Percentiles rank a stretch among this genome's conserved stretches.
These are phyloP conservation scores for Lamellibrachia luymesi DNA, from an alignment of 1,140 invertebrate species.

Conservation along the genomic window DNA sequence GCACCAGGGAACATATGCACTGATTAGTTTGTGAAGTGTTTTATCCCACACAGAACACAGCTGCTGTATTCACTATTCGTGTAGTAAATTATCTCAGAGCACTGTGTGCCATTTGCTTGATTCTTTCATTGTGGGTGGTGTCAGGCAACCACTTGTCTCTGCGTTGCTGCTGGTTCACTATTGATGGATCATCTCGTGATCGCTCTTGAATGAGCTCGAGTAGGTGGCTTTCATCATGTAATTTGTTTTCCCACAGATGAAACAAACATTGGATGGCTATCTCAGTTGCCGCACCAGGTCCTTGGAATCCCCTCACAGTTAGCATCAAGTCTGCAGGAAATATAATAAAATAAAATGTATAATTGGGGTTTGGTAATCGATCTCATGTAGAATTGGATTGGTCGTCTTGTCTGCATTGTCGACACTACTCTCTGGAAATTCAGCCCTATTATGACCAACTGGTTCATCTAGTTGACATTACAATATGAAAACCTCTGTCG, in stretches of 20 bases:
- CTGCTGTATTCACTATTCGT: background rate
- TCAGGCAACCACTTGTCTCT: background rate
- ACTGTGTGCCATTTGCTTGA: background rate
- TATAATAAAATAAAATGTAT: background rate
- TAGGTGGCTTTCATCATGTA: background rate
- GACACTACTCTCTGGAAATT: background rate
- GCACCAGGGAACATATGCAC: background rate
- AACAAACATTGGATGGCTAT: too few species aligned
- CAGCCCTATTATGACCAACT: background rate
- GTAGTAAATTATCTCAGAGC: background rate
- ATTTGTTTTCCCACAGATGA: too few species aligned
- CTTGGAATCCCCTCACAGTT: too few species aligned
- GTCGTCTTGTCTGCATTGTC: background rate
- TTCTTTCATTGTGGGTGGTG: background rate
- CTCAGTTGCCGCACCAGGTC: too few species aligned
- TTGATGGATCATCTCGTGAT: background rate
- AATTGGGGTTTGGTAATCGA: background rate
- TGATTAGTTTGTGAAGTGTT: background rate
- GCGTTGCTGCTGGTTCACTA: background rate
- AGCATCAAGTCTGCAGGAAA: too few species aligned
- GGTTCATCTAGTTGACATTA: background rate
- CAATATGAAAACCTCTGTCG: background rate
- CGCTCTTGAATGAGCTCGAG: background rate
- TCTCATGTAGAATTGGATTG: background rate
- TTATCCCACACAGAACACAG: background rate